Evolutionary conservation across 2,888 invertebrate species (phyloP).

Genomic region (Mythimna pallens): DNA sequence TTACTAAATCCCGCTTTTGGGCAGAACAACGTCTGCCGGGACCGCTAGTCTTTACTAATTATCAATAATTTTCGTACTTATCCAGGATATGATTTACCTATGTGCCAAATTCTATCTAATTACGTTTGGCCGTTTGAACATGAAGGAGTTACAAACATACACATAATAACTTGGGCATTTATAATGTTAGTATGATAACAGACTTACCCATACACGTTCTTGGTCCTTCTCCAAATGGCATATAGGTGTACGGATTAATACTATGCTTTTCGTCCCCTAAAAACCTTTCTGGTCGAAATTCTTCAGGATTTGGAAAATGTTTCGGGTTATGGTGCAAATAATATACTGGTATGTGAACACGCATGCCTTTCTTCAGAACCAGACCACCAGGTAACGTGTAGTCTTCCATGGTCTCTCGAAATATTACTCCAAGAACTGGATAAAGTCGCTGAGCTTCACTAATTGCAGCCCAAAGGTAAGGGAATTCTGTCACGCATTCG

Average conservation of each 20-base stretch:
- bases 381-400: slow-evolving; percentile 71
- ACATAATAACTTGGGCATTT: too few relatives aligned
- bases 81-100: too few relatives aligned
- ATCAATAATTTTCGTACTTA: too few relatives aligned
- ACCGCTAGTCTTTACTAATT: too few relatives aligned
- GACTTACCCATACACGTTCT: slow-evolving; percentile 73
- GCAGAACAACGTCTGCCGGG: too few relatives aligned
- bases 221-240: slow-evolving; percentile 75
- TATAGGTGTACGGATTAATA: slow-evolving; percentile 68
- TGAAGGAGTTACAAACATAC: too few relatives aligned
- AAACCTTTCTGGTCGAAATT: slow-evolving; percentile 73
- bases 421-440: slow-evolving; percentile 69
- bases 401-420: slow-evolving; percentile 70
- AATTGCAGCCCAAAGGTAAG: slow-evolving; percentile 70
- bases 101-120: too few relatives aligned
- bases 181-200: too few relatives aligned
- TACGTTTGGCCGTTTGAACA: too few relatives aligned
- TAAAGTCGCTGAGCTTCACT: slow-evolving; percentile 72
- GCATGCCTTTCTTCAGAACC: slow-evolving; percentile 65
- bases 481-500: slow-evolving; percentile 63
- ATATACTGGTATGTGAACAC: slow-evolving; percentile 71
- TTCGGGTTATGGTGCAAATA: slow-evolving; percentile 71
- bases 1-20: too few relatives aligned
- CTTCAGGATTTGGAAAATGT: slow-evolving; percentile 71
- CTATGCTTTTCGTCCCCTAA: slow-evolving; percentile 65